Evolutionary conservation across 2,113 vertebrate species (phyloP), one percentile per base, ranked within the genome.

Genomic region (Columbina picui): DNA sequence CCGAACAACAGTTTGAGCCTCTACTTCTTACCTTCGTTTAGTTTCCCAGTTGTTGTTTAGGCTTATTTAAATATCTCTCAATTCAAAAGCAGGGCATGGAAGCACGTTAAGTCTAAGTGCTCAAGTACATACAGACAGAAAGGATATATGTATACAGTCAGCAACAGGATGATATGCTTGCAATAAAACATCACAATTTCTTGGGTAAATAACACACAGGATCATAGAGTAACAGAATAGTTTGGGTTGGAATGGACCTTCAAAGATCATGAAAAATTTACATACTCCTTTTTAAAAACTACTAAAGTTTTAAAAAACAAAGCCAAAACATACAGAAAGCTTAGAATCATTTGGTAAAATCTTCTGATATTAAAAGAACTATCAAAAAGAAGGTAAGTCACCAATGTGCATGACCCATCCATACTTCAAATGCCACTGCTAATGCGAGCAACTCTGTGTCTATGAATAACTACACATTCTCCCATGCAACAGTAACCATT

Each of bases 391-490:
- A 82, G 29, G 56, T 17, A 71, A 92, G n/a, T 30, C 23, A 73
- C 5, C 23, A 73, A 29, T 4, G 34, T 7, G 10, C 14, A 71
- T 0, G 4, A 89, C 26, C 41, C 20, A 78, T 18, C 17, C 13
- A 20, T 45, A 36, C 13, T 78, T 81, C 30, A 67, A 78, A 63
- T 2, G 2, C 65, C 43, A 38, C 41, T 52, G 11, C 41, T 61
- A 78, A n/a, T 0, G 2, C 0, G 0, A 86, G 26, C 5, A 21
- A 50, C 25, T 30, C 55, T 43, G 32, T 20, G 34, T n/a, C 38
- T 68, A 4, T n/a, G 60, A 82, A 41, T 16, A 59, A 36, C 16
- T 55, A 45, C 5, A 41, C 56, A 50, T 26, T 79, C 32, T 55
- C 52, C 32, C 63, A 34, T 22, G 21, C 65, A 87, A 87, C 4